Evolutionary conservation across 2,888 invertebrate genomes (phyloP).

Genomic region (Parascotia fuliginaria): DNA sequence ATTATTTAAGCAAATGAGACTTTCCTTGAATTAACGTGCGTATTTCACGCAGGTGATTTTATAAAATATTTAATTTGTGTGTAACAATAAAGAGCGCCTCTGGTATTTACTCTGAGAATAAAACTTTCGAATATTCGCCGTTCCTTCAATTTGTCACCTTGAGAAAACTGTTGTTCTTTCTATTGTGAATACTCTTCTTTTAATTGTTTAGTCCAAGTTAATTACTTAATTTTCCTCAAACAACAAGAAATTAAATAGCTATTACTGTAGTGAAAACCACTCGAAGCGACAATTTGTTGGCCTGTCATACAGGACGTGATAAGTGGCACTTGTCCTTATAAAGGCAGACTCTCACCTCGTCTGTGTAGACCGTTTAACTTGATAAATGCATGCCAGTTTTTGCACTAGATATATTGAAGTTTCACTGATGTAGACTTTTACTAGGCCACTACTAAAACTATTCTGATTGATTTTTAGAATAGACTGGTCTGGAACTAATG

Average conservation of each 20-base stretch:
- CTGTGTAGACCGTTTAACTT: conserved; percentile 31
- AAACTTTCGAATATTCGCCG: too few relatives aligned
- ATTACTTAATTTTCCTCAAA: background rate
- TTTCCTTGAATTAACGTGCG: too few relatives aligned
- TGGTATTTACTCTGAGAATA: too few relatives aligned
- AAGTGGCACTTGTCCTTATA: conserved; percentile 47
- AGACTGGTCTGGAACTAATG: too few relatives aligned
- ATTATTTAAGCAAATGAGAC: too few relatives aligned
- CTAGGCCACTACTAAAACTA: background rate
- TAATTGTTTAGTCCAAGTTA: too few relatives aligned
- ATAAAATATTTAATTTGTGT: too few relatives aligned
- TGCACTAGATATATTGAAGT: conserved; percentile 31
- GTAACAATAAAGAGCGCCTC: too few relatives aligned
- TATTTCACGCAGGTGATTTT: too few relatives aligned
- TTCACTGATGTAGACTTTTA: conserved; percentile 22
- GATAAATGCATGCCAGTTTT: conserved; percentile 38
- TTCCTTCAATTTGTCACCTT: too few relatives aligned
- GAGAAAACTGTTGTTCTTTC: too few relatives aligned
- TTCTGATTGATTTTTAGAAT: background rate
- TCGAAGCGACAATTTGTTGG: conserved; percentile 47
- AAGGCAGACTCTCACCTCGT: conserved; percentile 37
- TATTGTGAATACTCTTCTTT: too few relatives aligned
- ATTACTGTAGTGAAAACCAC: conserved; percentile 45
- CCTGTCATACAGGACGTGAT: conserved; percentile 45
- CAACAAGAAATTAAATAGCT: conserved; percentile 1